Percentiles rank a stretch among this genome's conserved stretches.
Conservation (phyloP, 2,113 vertebrate genomes). For the Periophthalmus modestus region DNA sequence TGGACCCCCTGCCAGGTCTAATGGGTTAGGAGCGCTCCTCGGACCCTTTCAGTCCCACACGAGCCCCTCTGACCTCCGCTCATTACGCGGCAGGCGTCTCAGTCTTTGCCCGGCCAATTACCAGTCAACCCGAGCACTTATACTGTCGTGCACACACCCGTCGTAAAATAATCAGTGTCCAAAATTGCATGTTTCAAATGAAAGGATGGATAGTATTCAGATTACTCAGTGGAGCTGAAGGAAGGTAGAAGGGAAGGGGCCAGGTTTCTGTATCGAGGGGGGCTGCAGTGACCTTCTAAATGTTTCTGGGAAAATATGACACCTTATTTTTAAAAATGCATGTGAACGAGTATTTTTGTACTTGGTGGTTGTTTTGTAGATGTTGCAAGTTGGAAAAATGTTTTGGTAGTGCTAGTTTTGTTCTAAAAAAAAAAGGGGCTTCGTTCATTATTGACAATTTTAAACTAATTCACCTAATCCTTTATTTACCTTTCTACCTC, state of each 20-base stretch:
- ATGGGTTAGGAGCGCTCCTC: slow-evolving; percentile 65
- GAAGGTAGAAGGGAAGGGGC: slow-evolving; percentile 47
- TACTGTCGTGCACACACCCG: slow-evolving; percentile 63
- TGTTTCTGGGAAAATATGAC: slow-evolving; percentile 50
- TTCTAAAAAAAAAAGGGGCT: not conserved
- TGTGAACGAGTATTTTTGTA: too few species aligned
- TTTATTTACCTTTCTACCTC: not conserved
- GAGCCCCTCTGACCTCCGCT: slow-evolving; percentile 59
- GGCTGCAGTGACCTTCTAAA: slow-evolving; percentile 50
- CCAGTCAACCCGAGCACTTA: slow-evolving; percentile 71
- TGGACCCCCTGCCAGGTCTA: slow-evolving; percentile 73
- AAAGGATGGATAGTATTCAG: slow-evolving; percentile 68
- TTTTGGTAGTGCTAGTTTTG: not conserved
- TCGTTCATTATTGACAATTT: not conserved
- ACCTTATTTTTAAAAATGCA: slow-evolving; percentile 12
- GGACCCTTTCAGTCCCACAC: slow-evolving; percentile 70
- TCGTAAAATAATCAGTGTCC: slow-evolving; percentile 71
- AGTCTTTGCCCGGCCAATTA: slow-evolving; percentile 76
- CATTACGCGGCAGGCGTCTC: slow-evolving; percentile 77
- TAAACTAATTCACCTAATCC: not conserved
- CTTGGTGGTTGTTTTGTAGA: not conserved
- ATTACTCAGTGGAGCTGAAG: slow-evolving; percentile 75
- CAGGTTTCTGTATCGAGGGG: slow-evolving; percentile 45
- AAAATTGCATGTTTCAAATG: slow-evolving; percentile 66
- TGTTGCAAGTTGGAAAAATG: not conserved